phyloP scores from a whole-genome alignment of 2,113 vertebrate genomes.

The Cepphus grylle region DNA sequence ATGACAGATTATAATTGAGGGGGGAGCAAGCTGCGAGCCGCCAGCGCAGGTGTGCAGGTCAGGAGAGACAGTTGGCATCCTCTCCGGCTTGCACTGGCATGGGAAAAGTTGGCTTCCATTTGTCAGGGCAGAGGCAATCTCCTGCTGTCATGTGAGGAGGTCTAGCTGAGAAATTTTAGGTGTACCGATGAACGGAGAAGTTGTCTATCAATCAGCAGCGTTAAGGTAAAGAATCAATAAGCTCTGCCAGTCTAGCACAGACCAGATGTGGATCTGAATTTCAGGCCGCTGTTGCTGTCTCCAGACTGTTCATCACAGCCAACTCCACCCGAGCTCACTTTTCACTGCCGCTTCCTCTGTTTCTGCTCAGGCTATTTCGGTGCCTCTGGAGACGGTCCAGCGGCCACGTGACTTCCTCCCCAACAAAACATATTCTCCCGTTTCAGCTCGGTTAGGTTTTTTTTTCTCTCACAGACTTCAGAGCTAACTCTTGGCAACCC shows the following conservation, averaged over 20 bases:
- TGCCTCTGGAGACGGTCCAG: conserved; percentile 40
- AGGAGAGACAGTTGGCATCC: neutral
- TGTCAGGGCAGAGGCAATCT: neutral
- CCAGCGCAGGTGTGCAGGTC: accelerated
- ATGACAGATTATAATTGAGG: neutral
- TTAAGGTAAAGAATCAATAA: neutral
- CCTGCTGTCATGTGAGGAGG: neutral
- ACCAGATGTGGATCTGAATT: neutral
- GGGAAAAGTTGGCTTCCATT: neutral
- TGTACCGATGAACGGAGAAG: neutral
- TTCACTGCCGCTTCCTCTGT: conserved; percentile 56
- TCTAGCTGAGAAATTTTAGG: neutral
- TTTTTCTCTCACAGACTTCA: neutral
- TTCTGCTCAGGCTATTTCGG: conserved; percentile 50
- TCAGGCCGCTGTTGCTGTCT: neutral
- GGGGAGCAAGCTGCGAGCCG: neutral
- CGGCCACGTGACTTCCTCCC: conserved; percentile 41
- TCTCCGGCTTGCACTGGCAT: neutral
- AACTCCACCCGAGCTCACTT: conserved; percentile 47
- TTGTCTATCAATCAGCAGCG: neutral
- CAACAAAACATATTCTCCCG: conserved; percentile 23
- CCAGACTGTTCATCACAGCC: conserved; percentile 17
- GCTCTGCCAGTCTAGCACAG: neutral
- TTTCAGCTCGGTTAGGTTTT: neutral
- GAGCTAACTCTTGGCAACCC: neutral